Evolutionary conservation across 2,888 invertebrate genomes (phyloP).

Genomic region (Drosophila rubida): DNA sequence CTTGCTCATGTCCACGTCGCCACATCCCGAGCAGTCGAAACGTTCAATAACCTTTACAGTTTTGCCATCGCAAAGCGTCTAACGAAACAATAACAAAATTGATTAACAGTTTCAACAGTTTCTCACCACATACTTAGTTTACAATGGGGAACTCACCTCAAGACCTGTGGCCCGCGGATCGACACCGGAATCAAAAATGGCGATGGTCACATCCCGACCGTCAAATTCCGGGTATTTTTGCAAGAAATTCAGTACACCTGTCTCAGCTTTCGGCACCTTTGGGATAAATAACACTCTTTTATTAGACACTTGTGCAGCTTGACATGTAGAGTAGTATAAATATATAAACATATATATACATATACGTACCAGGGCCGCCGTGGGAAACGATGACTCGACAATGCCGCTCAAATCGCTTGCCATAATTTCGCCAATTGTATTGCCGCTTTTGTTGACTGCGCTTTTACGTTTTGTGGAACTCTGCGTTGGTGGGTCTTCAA

Average conservation of each 20-base stretch:
- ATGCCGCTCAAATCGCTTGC: slow-evolving; percentile 81
- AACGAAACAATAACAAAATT: slow-evolving; percentile 33
- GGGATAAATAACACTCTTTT: not conserved
- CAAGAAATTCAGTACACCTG: slow-evolving; percentile 94
- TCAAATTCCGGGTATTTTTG: slow-evolving; percentile 95
- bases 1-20: slow-evolving; percentile 96
- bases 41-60: slow-evolving; percentile 97
- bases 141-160: slow-evolving; percentile 87
- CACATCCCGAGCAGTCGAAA: slow-evolving; percentile 97
- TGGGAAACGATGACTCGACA: slow-evolving; percentile 90
- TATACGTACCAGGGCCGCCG: slow-evolving; percentile 89
- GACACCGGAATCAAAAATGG: slow-evolving; percentile 98
- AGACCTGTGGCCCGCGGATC: slow-evolving; percentile 98
- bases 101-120: not conserved
- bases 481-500: slow-evolving; percentile 23
- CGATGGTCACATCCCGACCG: slow-evolving; percentile 96
- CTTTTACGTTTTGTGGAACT: slow-evolving; percentile 20
- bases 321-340: not conserved
- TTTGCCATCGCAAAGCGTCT: slow-evolving; percentile 93
- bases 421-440: slow-evolving; percentile 54
- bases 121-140: not conserved
- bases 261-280: slow-evolving; percentile 94
- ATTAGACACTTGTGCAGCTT: slow-evolving; percentile 2
- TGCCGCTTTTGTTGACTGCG: slow-evolving; percentile 27
- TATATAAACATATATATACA: slow-evolving; percentile 77